Conservation (phyloP, 2,888 invertebrate species). For the Ophion obscuratus region DNA sequence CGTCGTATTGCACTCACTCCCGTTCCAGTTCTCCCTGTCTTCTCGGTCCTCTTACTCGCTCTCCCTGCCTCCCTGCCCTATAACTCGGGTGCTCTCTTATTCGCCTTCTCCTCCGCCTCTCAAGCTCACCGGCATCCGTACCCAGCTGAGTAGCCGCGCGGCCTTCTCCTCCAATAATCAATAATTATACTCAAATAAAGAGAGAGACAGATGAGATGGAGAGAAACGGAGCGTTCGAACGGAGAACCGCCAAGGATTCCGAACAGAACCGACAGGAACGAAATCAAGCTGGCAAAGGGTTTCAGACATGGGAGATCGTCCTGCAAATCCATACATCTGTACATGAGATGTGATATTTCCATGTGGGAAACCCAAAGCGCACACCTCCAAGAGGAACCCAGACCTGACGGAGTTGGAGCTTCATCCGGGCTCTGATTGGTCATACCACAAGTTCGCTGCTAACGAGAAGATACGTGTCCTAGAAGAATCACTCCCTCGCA, state of each 20-base stretch:
- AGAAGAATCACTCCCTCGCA: neutral
- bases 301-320: conserved; percentile 73
- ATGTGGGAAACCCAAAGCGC: neutral
- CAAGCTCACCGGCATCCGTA: conserved; percentile 68
- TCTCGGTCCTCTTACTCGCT: conserved; percentile 60
- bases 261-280: conserved; percentile 72
- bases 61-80: conserved; percentile 56
- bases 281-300: conserved; percentile 81
- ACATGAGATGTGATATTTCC: neutral
- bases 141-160: conserved; percentile 77
- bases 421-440: neutral
- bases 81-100: conserved; percentile 32
- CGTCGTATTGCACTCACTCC: conserved; percentile 71
- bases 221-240: conserved; percentile 69
- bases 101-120: conserved; percentile 67
- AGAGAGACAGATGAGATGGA: conserved; percentile 82
- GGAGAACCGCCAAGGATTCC: conserved; percentile 65
- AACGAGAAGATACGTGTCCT: neutral
- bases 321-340: conserved; percentile 72
- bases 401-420: neutral
- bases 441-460: neutral
- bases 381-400: neutral
- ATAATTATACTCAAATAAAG: conserved; percentile 88
- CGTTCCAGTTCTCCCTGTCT: conserved; percentile 71
- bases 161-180: conserved; percentile 86